Evolutionary conservation across 2,888 invertebrate species (phyloP).

Genomic region (Idaea straminata): DNA sequence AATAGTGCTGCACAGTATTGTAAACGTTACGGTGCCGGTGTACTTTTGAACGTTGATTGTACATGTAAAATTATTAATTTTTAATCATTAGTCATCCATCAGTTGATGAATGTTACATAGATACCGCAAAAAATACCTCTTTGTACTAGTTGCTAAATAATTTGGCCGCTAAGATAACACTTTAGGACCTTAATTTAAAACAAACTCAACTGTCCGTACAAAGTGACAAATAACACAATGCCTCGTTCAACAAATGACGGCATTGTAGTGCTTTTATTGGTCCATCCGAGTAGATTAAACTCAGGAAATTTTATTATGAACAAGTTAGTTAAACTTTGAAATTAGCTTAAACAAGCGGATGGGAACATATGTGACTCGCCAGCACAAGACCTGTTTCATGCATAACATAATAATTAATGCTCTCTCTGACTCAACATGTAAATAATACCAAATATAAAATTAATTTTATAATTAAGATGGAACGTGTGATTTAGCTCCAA

Average conservation of each 20-base stretch:
- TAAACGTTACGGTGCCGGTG: too few species aligned
- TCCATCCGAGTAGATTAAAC: slow-evolving; percentile 11
- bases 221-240: background rate
- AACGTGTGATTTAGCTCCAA: slow-evolving; percentile 52
- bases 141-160: background rate
- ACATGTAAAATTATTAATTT: too few species aligned
- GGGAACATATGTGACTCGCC: slow-evolving; percentile 29
- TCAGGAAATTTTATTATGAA: slow-evolving; percentile 16
- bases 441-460: slow-evolving; percentile 32
- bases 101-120: background rate
- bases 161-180: background rate
- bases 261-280: background rate
- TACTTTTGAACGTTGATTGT: too few species aligned
- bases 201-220: background rate
- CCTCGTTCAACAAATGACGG: background rate
- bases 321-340: slow-evolving; percentile 22
- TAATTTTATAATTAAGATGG: slow-evolving; percentile 39
- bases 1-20: too few species aligned
- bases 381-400: slow-evolving; percentile 21
- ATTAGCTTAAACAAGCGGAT: slow-evolving; percentile 22
- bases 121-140: background rate
- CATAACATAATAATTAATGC: slow-evolving; percentile 22
- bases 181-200: background rate
- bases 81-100: background rate
- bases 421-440: slow-evolving; percentile 28